These are phyloP conservation scores for Tupaia chinensis DNA, from an alignment of 2,113 vertebrate genomes.

Conservation along the genomic window DNA sequence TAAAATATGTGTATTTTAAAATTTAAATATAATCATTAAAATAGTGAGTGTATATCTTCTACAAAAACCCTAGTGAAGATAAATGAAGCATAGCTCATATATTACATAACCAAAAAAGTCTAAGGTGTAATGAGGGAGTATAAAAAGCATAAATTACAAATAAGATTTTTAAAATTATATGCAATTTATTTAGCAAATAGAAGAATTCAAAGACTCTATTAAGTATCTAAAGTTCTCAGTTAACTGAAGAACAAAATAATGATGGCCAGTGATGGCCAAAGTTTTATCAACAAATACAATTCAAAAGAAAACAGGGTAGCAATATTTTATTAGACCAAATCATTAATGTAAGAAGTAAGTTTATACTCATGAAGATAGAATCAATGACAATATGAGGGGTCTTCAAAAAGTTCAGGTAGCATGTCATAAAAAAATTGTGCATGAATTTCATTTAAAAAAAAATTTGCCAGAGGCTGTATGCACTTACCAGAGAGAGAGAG, in stretches of 20 bases:
- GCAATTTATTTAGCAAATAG: too few species aligned
- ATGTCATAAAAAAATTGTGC: too few species aligned
- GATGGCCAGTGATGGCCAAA: not conserved
- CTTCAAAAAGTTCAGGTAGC: too few species aligned
- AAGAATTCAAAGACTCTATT: not conserved
- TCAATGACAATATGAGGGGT: too few species aligned
- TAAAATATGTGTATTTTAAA: not conserved
- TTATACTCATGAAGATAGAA: not conserved
- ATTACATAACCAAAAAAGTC: slow-evolving; percentile 11
- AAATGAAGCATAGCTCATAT: not conserved
- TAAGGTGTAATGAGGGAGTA: not conserved
- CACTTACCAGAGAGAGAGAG: too few species aligned
- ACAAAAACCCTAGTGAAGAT: not conserved
- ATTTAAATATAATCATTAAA: not conserved
- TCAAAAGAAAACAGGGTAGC: not conserved
- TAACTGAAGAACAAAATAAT: slow-evolving; percentile 16
- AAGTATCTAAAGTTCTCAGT: not conserved
- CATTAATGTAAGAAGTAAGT: not conserved
- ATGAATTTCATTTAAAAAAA: too few species aligned
- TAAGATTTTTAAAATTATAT: not conserved
- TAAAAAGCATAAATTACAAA: not conserved
- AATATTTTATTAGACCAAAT: not conserved
- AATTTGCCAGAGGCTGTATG: too few species aligned
- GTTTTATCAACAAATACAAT: not conserved
- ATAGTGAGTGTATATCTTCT: not conserved